phyloP scores from a whole-genome alignment of 2,888 invertebrate species.

The Agrochola macilenta region DNA sequence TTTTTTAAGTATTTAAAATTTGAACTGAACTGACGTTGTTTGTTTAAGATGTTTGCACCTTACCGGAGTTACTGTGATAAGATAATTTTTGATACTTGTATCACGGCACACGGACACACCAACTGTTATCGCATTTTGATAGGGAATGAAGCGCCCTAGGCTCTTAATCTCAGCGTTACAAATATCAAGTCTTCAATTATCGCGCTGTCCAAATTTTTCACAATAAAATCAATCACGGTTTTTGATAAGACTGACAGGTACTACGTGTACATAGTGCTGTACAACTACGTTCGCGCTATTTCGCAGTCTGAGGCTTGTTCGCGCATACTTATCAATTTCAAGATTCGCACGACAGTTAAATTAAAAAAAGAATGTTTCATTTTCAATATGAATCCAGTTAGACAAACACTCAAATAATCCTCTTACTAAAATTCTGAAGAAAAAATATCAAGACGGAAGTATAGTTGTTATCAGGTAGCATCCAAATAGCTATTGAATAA shows the following conservation, averaged over 20 bases:
- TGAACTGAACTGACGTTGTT: conserved; percentile 71
- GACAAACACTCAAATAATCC: neutral
- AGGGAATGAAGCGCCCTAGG: conserved; percentile 74
- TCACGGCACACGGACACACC: conserved; percentile 72
- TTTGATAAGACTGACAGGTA: conserved; percentile 77
- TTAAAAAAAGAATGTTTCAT: no score
- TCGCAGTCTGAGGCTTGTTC: conserved; percentile 34
- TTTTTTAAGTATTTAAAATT: conserved; percentile 62
- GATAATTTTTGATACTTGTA: conserved; percentile 85
- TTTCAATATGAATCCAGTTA: conserved; percentile 19
- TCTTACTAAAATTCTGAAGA: conserved; percentile 5
- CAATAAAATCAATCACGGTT: conserved; percentile 79
- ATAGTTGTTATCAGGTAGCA: neutral
- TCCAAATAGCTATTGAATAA: conserved; percentile 1
- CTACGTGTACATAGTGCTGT: conserved; percentile 46
- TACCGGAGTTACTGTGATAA: conserved; percentile 79
- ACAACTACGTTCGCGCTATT: conserved; percentile 46
- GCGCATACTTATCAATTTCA: conserved; percentile 26
- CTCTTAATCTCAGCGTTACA: conserved; percentile 78
- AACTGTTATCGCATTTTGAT: conserved; percentile 79
- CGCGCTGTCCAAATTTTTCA: conserved; percentile 69
- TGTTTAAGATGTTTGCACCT: conserved; percentile 82
- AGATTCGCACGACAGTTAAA: conserved; percentile 10
- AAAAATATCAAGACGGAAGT: neutral
- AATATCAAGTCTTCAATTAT: conserved; percentile 78